Conservation (phyloP, 2,888 invertebrate species). For the Macrophya alboannulata region DNA sequence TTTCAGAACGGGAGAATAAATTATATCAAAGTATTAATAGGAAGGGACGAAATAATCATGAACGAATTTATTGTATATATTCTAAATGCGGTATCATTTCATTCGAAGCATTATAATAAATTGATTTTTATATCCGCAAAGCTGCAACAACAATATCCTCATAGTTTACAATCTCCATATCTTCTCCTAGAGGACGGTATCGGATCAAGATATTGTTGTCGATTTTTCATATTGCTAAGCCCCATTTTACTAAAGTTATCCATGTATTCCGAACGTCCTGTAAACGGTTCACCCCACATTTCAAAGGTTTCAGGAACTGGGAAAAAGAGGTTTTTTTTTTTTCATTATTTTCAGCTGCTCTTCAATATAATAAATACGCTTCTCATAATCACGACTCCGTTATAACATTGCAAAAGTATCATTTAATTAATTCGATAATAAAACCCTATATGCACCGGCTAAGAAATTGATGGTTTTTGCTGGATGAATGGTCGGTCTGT, state of each 20-base stretch:
- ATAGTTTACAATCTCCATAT: constrained; percentile 80
- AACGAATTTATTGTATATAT: not conserved
- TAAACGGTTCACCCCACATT: constrained; percentile 82
- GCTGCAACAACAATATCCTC: not conserved
- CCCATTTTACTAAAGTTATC: constrained; percentile 85
- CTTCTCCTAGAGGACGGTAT: constrained; percentile 82
- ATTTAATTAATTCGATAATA: not conserved
- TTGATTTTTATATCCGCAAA: not conserved
- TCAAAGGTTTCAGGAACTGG: constrained; percentile 81
- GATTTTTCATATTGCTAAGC: constrained; percentile 83
- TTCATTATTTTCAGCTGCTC: not conserved
- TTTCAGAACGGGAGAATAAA: not conserved
- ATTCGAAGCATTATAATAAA: not conserved
- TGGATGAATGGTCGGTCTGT: constrained; percentile 83
- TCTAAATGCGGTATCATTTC: too few relatives aligned
- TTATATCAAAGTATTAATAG: not conserved
- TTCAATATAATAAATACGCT: not conserved
- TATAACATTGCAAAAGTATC: not conserved
- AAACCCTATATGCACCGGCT: constrained; percentile 63
- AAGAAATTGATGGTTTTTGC: constrained; percentile 70
- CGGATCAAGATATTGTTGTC: constrained; percentile 85
- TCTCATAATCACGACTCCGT: not conserved
- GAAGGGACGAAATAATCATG: not conserved
- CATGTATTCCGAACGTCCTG: constrained; percentile 84
- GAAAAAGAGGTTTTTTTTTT: constrained; percentile 31